Base-by-base conservation (phyloP, 1,140 invertebrate genomes). In the Calliphora vicina region DNA sequence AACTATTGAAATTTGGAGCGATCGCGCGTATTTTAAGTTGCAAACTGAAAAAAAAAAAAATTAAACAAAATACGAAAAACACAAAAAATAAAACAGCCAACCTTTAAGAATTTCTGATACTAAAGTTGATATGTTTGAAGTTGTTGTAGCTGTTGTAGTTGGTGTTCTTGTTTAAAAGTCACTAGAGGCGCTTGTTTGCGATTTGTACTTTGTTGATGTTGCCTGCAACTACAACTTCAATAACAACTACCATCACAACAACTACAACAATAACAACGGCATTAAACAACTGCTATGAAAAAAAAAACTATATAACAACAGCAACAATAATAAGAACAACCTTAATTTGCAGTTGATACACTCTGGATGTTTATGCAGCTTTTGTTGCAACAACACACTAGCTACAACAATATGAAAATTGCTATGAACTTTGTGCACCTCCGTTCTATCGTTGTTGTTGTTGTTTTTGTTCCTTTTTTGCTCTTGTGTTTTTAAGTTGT, bases 371-470 rank as follows among this genome's bases (percentile, higher is more conserved):
- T 12, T 35, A 35, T 35, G 10, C 5, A 35, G 35, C 17, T 23
- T 20, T 67, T 67, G 45, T 50, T 50, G 45, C 72, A 74, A 35
- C 72, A 74, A 35, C 27, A 74, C 23, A 20, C 6, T 12, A 27
- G 10, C 12, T 35, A 78, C 74, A 43, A 78, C 35, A 78, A 78
- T 23, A 81, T 71, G 83, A 86, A 89, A 89, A 89, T 89, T 89
- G 86, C 87, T 88, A 86, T 89, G 88, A 89, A 89, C 88, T 89
- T 86, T 89, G 84, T 88, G 87, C 88, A 89, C 86, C 87, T 82
- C 20, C 17, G 61, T 20, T 67, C 5, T 67, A 35, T 2, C 6
- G 2, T 4, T 35, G 10, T 67, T 82, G 42, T 82, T 84, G 84
- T 43, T 13, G 26, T 76, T 76, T n/a, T n/a, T n/a, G 15, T 35